Conservation (phyloP, 2,113 vertebrate species). For the Alouatta palliata region DNA sequence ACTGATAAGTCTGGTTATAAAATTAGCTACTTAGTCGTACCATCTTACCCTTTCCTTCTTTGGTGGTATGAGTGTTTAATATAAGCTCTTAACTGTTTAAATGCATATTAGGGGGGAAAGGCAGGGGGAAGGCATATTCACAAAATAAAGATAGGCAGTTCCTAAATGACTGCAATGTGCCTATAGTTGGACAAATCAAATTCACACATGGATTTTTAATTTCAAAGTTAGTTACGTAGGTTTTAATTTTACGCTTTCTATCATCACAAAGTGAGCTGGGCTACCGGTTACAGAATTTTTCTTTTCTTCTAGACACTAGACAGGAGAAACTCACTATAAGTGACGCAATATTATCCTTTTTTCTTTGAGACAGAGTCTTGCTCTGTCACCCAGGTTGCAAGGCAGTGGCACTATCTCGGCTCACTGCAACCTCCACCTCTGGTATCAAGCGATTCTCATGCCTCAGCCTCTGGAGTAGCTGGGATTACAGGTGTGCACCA, state of each 20-base stretch:
- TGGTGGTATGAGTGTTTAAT: neutral
- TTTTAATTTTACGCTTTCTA: constrained; percentile 24
- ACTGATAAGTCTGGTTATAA: neutral
- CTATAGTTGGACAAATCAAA: constrained; percentile 1
- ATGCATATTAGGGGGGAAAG: neutral
- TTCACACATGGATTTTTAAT: neutral
- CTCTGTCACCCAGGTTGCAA: too few relatives aligned
- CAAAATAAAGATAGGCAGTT: neutral
- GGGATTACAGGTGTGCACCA: too few relatives aligned
- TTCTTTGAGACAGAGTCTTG: too few relatives aligned
- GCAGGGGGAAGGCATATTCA: neutral
- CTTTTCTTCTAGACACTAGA: neutral
- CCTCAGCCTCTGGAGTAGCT: too few relatives aligned
- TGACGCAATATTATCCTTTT: neutral
- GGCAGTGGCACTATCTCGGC: too few relatives aligned
- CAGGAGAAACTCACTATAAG: neutral
- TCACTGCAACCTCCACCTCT: too few relatives aligned
- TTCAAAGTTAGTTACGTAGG: neutral
- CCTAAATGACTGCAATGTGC: constrained; percentile 23
- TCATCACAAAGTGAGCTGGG: neutral
- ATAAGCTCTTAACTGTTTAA: constrained; percentile 2
- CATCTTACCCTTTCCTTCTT: neutral
- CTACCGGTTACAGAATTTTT: neutral
- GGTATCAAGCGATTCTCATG: too few relatives aligned
- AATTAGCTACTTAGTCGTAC: neutral